Percentiles rank a stretch among this genome's conserved stretches.
Evolutionary conservation across 2,797 vertebrate genomes (phyloP).

Genomic region (Brotula barbata): DNA sequence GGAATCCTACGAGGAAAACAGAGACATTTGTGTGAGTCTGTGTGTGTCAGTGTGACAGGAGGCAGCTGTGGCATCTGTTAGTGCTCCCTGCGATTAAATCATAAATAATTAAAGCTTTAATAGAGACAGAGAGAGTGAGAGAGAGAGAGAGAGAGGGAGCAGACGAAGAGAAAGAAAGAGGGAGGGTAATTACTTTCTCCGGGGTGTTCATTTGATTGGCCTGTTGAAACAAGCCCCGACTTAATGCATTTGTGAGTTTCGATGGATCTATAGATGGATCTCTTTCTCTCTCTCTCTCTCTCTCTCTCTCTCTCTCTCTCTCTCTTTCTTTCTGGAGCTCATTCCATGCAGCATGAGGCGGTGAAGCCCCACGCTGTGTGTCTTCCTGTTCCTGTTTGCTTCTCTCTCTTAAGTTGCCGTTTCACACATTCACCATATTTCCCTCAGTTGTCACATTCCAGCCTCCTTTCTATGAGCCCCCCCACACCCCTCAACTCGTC

Average conservation of each 20-base stretch:
- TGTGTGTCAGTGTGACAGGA: conserved; percentile 45
- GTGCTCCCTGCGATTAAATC: conserved; percentile 68
- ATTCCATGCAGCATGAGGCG: conserved; percentile 16
- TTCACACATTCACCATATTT: conserved; percentile 4
- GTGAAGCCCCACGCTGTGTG: conserved; percentile 16
- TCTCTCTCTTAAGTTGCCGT: conserved; percentile 14
- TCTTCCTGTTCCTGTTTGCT: background rate
- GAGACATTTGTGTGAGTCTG: conserved; percentile 23
- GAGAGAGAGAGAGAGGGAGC: conserved; percentile 26
- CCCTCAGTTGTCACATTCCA: background rate
- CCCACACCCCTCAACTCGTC: background rate
- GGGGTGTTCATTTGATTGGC: conserved; percentile 52
- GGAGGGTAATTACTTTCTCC: conserved; percentile 53
- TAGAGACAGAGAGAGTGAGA: conserved; percentile 34
- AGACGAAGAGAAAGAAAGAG: conserved; percentile 33
- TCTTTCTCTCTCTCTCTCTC: conserved; percentile 1
- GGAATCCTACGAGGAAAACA: conserved; percentile 26
- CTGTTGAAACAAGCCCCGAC: conserved; percentile 55
- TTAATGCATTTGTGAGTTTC: conserved; percentile 32
- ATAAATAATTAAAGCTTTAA: conserved; percentile 70
- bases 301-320: background rate
- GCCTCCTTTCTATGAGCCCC: background rate
- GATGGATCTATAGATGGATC: conserved; percentile 27
- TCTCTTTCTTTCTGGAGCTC: conserved; percentile 18
- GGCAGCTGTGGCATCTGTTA: conserved; percentile 58